phyloP scores from a whole-genome alignment of 2,888 invertebrate genomes.

The Gastracanthus pulcherrimus region DNA sequence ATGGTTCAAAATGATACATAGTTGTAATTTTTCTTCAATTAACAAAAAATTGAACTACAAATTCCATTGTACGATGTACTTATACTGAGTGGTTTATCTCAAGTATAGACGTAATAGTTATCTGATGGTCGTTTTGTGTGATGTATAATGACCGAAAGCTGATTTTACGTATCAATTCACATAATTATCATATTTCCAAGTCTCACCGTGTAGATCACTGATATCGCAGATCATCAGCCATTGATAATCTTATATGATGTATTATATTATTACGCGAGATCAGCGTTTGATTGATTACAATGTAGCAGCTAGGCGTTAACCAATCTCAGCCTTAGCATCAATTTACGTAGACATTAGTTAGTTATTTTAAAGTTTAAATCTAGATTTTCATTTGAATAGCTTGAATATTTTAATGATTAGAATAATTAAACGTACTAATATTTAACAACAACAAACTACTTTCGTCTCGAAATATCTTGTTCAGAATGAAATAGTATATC shows the following conservation, averaged over 20 bases:
- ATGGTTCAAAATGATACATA: no score
- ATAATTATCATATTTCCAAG: neutral
- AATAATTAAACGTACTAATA: no score
- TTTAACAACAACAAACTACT: no score
- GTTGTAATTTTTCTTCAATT: no score
- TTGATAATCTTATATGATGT: slow-evolving; percentile 6
- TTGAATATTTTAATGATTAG: no score
- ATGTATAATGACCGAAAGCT: neutral
- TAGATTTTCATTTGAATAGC: no score
- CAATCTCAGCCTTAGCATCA: no score
- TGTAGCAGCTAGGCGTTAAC: no score
- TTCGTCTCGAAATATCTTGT: no score
- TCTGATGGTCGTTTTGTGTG: neutral
- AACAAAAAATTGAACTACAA: neutral
- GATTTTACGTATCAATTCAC: slow-evolving; percentile 12
- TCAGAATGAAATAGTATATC: no score
- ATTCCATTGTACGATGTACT: neutral
- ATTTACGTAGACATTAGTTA: no score
- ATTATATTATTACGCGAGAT: neutral
- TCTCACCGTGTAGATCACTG: neutral
- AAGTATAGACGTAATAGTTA: neutral
- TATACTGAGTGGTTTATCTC: neutral
- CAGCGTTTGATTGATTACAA: neutral
- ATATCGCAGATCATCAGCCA: neutral
- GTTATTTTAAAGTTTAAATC: no score